These are phyloP conservation scores for Gopherus evgoodei DNA, from an alignment of 2,113 vertebrate genomes.

Conservation along the genomic window DNA sequence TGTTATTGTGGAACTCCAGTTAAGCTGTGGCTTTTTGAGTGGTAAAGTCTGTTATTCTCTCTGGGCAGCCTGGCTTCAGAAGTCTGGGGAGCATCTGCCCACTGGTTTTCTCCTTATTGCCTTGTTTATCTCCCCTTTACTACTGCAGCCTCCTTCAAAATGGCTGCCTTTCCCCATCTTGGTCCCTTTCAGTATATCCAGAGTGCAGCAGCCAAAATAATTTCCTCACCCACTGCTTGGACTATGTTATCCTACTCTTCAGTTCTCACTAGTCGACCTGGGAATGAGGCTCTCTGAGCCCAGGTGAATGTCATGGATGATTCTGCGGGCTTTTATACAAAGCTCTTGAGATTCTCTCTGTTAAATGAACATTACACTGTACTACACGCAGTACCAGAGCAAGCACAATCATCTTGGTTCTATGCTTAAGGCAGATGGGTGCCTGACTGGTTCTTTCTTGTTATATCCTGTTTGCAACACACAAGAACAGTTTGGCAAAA, in stretches of 20 bases:
- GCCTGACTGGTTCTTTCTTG: background rate
- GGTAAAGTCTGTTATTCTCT: background rate
- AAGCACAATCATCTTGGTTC: background rate
- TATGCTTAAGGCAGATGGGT: background rate
- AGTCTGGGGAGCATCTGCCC: background rate
- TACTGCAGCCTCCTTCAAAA: background rate
- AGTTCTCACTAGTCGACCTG: background rate
- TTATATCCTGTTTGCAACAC: background rate
- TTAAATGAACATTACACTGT: background rate
- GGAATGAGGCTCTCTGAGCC: background rate
- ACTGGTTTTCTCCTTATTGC: background rate
- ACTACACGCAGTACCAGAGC: background rate
- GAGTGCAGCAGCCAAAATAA: background rate
- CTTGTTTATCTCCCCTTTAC: background rate
- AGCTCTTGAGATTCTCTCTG: background rate
- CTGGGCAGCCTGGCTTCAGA: background rate
- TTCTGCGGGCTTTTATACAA: background rate
- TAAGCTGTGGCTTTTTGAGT: background rate
- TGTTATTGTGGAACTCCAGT: background rate
- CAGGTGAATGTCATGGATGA: background rate
- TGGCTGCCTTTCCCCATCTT: background rate
- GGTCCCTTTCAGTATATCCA: background rate
- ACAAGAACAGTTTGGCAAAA: background rate
- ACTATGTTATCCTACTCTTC: background rate
- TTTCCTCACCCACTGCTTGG: fast-evolving